phyloP scores from a whole-genome alignment of 2,113 vertebrate species.

The Chrysochloris asiatica region DNA sequence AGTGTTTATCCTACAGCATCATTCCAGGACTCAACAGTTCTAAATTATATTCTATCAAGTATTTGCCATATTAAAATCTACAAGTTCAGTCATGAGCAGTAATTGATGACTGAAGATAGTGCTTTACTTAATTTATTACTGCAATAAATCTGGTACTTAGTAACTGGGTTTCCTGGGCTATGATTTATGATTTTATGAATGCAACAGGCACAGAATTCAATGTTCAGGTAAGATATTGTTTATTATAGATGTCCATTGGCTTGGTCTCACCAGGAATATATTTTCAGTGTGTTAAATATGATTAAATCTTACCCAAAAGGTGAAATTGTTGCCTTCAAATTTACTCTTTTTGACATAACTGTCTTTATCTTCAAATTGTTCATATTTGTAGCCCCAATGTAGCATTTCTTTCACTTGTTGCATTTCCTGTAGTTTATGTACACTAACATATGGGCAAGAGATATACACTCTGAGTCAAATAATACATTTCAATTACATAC shows the following conservation, averaged over 20 bases:
- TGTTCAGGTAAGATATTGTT: background rate
- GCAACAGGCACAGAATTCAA: background rate
- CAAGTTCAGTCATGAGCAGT: background rate
- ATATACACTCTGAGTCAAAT: background rate
- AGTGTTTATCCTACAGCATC: too few relatives aligned
- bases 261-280: background rate
- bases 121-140: background rate
- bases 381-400: background rate
- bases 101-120: background rate
- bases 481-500: background rate
- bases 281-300: background rate
- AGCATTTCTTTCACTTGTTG: background rate
- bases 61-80: background rate
- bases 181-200: background rate
- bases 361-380: constrained; percentile 20
- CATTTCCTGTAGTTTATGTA: background rate
- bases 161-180: background rate
- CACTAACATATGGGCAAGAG: background rate
- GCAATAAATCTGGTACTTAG: background rate
- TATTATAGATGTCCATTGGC: background rate
- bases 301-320: background rate
- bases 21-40: too few relatives aligned
- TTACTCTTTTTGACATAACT: background rate
- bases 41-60: background rate
- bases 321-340: background rate